Conservation (phyloP, 2,888 invertebrate genomes). For the Meghimatium bilineatum region DNA sequence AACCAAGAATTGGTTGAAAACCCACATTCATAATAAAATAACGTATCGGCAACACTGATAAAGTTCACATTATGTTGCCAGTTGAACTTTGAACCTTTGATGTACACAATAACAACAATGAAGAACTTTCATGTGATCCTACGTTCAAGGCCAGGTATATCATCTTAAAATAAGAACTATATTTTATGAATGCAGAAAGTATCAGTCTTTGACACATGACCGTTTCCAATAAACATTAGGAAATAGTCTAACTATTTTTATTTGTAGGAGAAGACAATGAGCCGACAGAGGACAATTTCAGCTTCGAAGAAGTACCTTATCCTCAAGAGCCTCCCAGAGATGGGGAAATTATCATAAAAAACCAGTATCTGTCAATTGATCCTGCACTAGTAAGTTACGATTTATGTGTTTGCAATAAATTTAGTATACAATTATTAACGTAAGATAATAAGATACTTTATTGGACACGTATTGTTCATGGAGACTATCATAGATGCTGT, state of each 20-base stretch:
- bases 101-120: neutral
- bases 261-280: conserved; percentile 64
- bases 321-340: conserved; percentile 53
- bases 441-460: no score
- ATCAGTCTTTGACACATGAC: no score
- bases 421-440: no score
- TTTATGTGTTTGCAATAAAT: neutral
- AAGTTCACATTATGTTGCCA: no score
- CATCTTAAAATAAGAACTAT: neutral
- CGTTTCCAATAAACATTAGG: no score
- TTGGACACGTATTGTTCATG: no score
- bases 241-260: neutral
- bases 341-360: conserved; percentile 65
- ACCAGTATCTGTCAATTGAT: conserved; percentile 69
- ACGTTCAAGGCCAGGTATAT: neutral
- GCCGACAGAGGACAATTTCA: conserved; percentile 65
- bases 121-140: conserved; percentile 5
- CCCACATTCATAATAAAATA: no score
- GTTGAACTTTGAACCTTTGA: neutral
- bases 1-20: no score
- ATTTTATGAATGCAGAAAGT: neutral
- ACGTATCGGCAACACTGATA: no score
- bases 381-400: conserved; percentile 69
- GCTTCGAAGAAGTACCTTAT: conserved; percentile 59
- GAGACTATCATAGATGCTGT: no score